Percentiles rank a stretch among this genome's conserved stretches.
Conservation (phyloP, 2,797 vertebrate genomes). For the Moxostoma hubbsi region DNA sequence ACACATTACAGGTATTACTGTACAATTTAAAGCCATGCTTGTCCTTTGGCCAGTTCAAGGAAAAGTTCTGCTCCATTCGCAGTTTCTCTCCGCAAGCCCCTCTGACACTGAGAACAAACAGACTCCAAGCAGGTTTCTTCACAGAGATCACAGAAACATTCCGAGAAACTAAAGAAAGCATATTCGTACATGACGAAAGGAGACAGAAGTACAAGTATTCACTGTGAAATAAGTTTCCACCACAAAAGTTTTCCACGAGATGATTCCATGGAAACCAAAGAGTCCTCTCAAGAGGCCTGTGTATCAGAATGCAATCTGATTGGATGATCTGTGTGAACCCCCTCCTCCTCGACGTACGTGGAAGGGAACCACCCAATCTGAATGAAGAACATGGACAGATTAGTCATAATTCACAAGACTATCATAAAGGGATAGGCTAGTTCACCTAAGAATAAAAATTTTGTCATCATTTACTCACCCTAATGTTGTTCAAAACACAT, state of each 20-base stretch:
- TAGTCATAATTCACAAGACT: no score
- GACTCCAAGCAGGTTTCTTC: slow-evolving; percentile 56
- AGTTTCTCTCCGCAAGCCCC: slow-evolving; percentile 26
- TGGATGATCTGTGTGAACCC: slow-evolving; percentile 59
- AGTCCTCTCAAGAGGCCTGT: slow-evolving; percentile 69
- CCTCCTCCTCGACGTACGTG: slow-evolving; percentile 96
- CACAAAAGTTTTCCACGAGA: slow-evolving; percentile 57
- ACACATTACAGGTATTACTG: slow-evolving; percentile 64
- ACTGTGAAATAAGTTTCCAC: slow-evolving; percentile 67
- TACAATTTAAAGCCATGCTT: slow-evolving; percentile 66
- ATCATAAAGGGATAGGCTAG: no score
- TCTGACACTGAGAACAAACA: slow-evolving; percentile 45
- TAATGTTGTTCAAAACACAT: no score
- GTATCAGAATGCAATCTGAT: slow-evolving; percentile 58
- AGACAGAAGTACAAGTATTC: slow-evolving; percentile 67
- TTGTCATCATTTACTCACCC: no score
- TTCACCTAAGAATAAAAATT: no score
- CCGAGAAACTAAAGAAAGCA: slow-evolving; percentile 61
- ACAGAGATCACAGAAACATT: slow-evolving; percentile 66
- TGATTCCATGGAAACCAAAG: slow-evolving; percentile 68
- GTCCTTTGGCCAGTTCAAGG: slow-evolving; percentile 51
- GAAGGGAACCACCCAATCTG: slow-evolving; percentile 99
- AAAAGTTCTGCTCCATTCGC: slow-evolving; percentile 44
- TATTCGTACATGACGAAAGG: slow-evolving; percentile 70
- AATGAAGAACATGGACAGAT: slow-evolving; percentile 37